phyloP scores from a whole-genome alignment of 2,113 vertebrate species.

The Ia io region DNA sequence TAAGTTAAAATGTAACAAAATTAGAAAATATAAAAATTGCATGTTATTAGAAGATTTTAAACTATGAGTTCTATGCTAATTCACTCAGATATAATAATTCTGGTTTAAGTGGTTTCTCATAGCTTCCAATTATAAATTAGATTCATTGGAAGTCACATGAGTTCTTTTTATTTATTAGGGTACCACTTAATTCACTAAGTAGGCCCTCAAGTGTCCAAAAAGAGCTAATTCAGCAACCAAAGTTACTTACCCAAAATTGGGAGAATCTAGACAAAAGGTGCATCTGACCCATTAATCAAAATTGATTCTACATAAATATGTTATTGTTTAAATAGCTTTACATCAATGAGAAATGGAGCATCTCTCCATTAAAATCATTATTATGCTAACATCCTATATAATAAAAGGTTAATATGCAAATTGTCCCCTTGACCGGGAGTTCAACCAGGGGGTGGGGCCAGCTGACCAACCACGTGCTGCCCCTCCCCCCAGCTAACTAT shows the following conservation, averaged over 20 bases:
- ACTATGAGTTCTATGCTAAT: not conserved
- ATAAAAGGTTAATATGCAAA: no score
- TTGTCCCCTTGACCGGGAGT: no score
- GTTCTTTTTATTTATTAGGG: not conserved
- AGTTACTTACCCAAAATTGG: not conserved
- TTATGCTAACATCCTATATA: not conserved
- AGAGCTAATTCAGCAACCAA: not conserved
- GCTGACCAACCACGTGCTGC: no score
- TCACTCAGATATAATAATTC: constrained; percentile 36
- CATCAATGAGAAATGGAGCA: not conserved
- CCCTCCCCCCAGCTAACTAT: no score
- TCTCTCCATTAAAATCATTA: not conserved
- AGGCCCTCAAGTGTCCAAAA: not conserved
- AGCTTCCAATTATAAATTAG: constrained; percentile 27
- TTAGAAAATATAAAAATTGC: constrained; percentile 16
- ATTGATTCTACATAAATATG: not conserved
- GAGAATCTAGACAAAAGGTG: not conserved
- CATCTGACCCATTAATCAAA: not conserved
- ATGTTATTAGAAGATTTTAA: not conserved
- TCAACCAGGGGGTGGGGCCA: no score
- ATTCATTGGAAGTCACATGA: not conserved
- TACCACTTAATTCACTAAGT: constrained; percentile 2
- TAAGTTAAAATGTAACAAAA: constrained; percentile 33
- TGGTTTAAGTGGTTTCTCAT: not conserved
- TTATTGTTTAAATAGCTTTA: not conserved